Evolutionary conservation across 1,140 invertebrate species (phyloP), one percentile per base, ranked within the genome.

Genomic region (Zaprionus capensis): DNA sequence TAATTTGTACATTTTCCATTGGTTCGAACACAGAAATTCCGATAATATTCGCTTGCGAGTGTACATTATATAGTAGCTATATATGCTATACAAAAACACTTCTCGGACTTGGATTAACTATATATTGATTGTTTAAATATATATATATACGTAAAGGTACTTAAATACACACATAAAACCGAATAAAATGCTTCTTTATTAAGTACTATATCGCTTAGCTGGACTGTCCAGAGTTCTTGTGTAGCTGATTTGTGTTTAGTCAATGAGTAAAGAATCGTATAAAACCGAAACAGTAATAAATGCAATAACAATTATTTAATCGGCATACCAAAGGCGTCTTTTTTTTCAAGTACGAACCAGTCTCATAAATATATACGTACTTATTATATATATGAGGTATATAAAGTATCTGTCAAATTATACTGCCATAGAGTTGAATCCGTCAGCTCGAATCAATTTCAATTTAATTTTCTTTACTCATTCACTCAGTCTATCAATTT

Each of bases 191-290:
- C 75, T 84, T 88, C 64, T 77, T 75, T 84, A 65, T 81, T 84
- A 81, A 77, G 84, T 88, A 46, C n/a, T 46, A 88, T 59, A 49
- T 84, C 63, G 85, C 85, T 88, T 88, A 74, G 70, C 72, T 64
- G 84, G 84, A 55, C 53, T 56, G 53, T 55, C 72, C 81, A 66
- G 63, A 65, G 51, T 73, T 74, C 38, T 88, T 90, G 61, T 84
- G 76, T 90, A 88, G 81, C 79, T 80, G 79, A 82, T 82, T 90
- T 90, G 71, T 84, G 85, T 84, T 81, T 90, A 84, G 76, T 63
- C 36, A 78, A 82, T 80, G 79, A 82, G 22, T 77, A 76, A 75
- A 78, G 17, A 69, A 79, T 68, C 58, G 62, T 58, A 68, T 72
- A 63, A 69, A 68, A 71, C 71, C 15, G 36, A 55, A 76, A 57